A percentile compares a stretch with the other conserved stretches of the same genome.
phyloP scores from a whole-genome alignment of 1,140 invertebrate genomes.

The Cydia strobilella region DNA sequence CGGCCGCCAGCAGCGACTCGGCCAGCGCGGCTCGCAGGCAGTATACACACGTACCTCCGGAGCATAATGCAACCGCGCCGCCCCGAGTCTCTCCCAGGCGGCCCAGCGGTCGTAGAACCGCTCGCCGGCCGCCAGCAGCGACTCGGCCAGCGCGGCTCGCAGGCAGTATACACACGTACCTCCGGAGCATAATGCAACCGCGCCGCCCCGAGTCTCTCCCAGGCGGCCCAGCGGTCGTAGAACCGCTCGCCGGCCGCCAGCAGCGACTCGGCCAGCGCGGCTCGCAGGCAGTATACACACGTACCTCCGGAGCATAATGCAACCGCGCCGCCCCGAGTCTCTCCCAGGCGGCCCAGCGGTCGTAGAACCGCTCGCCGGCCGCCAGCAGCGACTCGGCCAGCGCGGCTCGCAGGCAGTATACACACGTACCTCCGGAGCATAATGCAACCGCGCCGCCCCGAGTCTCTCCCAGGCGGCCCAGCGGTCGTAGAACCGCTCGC shows the following conservation, averaged over 20 bases:
- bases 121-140: slow-evolving; percentile 84
- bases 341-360: slow-evolving; percentile 94
- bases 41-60: slow-evolving; percentile 78
- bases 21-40: slow-evolving; percentile 91
- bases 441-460: slow-evolving; percentile 90
- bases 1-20: slow-evolving; percentile 89
- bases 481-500: slow-evolving; percentile 57
- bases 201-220: slow-evolving; percentile 92
- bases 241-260: slow-evolving; percentile 81
- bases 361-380: slow-evolving; percentile 56
- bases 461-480: slow-evolving; percentile 96
- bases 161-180: slow-evolving; percentile 71
- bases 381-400: slow-evolving; percentile 93
- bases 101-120: slow-evolving; percentile 84
- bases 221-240: slow-evolving; percentile 89
- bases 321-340: slow-evolving; percentile 90
- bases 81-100: slow-evolving; percentile 94
- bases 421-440: slow-evolving; percentile 82
- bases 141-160: slow-evolving; percentile 91
- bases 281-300: slow-evolving; percentile 82
- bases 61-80: slow-evolving; percentile 89
- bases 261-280: slow-evolving; percentile 92
- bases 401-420: slow-evolving; percentile 88
- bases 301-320: slow-evolving; percentile 86
- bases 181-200: slow-evolving; percentile 90